Percentiles rank a stretch among this genome's conserved stretches.
phyloP scores from a whole-genome alignment of 1,140 invertebrate species.

The Ceratina calcarata region DNA sequence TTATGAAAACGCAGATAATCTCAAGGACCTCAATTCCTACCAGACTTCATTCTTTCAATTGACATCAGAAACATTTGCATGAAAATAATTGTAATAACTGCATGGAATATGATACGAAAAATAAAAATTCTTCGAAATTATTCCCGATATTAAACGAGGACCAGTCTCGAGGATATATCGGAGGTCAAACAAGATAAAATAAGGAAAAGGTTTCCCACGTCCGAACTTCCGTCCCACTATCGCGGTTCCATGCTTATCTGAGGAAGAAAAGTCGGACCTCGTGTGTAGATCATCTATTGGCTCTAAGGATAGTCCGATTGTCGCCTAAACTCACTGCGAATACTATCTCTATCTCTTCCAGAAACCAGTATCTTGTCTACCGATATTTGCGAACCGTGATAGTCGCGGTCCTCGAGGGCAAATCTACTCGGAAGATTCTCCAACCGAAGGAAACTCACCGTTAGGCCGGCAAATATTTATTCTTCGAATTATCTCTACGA shows the following conservation, averaged over 20 bases:
- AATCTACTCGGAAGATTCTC: neutral
- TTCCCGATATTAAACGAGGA: too few species aligned
- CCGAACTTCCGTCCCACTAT: neutral
- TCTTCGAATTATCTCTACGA: too few species aligned
- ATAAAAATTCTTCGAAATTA: neutral
- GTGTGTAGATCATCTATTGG: slow-evolving; percentile 4
- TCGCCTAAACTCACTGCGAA: slow-evolving; percentile 7
- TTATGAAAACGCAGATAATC: too few species aligned
- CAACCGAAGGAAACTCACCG: too few species aligned
- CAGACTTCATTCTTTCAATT: too few species aligned
- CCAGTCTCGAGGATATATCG: slow-evolving; percentile 1
- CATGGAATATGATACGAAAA: too few species aligned
- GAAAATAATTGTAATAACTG: too few species aligned
- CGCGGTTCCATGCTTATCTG: neutral
- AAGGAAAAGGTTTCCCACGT: slow-evolving; percentile 8
- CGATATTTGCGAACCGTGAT: slow-evolving; percentile 22
- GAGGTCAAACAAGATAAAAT: slow-evolving; percentile 21
- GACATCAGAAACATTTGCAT: too few species aligned
- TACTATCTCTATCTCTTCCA: neutral
- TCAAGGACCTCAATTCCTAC: too few species aligned
- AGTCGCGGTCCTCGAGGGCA: neutral
- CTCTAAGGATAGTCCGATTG: slow-evolving; percentile 7
- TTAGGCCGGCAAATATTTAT: too few species aligned
- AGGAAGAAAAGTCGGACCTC: neutral
- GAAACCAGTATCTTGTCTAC: neutral